Evolutionary conservation across 2,113 vertebrate genomes (phyloP).

Genomic region (Opisthocomus hoazin): DNA sequence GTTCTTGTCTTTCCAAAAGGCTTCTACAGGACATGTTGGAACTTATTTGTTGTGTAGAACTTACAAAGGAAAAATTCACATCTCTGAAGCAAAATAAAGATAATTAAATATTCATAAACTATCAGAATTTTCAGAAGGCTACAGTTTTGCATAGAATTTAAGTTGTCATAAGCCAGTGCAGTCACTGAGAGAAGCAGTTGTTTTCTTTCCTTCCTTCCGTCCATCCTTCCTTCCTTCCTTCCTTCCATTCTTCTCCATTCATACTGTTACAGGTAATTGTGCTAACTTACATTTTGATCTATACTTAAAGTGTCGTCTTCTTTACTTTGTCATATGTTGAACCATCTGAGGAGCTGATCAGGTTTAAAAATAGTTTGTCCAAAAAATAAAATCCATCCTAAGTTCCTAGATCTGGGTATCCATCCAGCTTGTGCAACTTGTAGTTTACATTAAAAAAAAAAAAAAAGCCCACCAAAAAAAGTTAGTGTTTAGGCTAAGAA

Average conservation of each 20-base stretch:
- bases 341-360: background rate
- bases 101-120: background rate
- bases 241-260: background rate
- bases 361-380: background rate
- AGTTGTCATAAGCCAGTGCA: background rate
- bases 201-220: background rate
- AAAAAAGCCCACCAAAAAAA: background rate
- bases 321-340: background rate
- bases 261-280: background rate
- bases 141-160: background rate
- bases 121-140: background rate
- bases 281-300: background rate
- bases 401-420: background rate
- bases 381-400: background rate
- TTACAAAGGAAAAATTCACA: background rate
- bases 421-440: background rate
- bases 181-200: background rate
- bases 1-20: background rate
- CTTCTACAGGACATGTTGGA: background rate
- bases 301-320: background rate
- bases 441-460: background rate
- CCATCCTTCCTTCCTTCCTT: too few relatives aligned
- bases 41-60: background rate
- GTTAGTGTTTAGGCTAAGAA: background rate
- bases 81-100: background rate